Evolutionary conservation across 2,888 invertebrate genomes (phyloP), one percentile per base, ranked within the genome.

Genomic region (Tetragonisca angustula): DNA sequence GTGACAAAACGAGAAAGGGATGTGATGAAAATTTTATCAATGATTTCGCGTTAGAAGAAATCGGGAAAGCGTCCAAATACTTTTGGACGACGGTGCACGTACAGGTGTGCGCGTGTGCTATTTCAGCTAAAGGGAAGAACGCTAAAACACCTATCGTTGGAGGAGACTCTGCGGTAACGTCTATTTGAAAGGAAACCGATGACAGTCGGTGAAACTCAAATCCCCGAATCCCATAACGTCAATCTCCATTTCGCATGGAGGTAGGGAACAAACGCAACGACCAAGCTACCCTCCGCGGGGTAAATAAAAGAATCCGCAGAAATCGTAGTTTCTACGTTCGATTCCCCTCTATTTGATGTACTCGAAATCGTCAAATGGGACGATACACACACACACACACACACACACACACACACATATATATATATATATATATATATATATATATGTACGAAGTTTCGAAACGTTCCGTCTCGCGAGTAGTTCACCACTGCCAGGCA

Each of bases 171-270:
- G 72, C 43, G 56, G 13, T 36, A 64, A 69, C 61, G 75, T 65
- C 74, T 52, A 52, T 21, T 69, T 64, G 75, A 70, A 81, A 81
- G 82, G 75, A 75, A 82, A 75, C 82, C 82, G 75, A 81, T 75
- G 81, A 81, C 82, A 81, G 82, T 70, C 82, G 69, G 64, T 21
- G 82, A 54, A 62, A 52, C 82, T 82, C 61, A 69, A 75, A 75
- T 82, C 82, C 82, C 82, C 36, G 69, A 64, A 82, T 82, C 82
- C 82, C 82, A 81, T 81, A 82, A 82, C 82, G 82, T 82, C 82
- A 75, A 75, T 82, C 82, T 82, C 64, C 65, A 81, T 82, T 65
- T 69, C 50, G 27, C 69, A 27, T 24, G 64, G 43, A 81, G 82
- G 59, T 62, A 24, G 72, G 50, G 81, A 81, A 81, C 81, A 81